Conservation (phyloP, 2,113 vertebrate genomes). For the Pogona vitticeps region DNA sequence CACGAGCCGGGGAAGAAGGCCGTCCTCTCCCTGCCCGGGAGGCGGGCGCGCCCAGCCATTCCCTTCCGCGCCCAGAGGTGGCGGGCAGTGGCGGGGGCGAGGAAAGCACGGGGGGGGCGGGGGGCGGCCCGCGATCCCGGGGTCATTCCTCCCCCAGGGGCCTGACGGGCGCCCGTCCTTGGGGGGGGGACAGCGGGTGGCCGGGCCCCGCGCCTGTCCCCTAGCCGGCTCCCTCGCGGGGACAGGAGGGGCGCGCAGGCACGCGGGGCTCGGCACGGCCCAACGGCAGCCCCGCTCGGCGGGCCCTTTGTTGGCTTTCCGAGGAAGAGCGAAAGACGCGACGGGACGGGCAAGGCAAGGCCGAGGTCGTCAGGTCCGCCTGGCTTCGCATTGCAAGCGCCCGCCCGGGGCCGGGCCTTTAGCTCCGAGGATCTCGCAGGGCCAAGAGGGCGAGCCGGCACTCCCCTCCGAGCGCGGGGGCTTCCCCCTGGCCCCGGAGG, state of each 20-base stretch:
- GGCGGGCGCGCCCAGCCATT: too few relatives aligned
- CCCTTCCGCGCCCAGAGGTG: not conserved
- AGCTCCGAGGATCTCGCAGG: not conserved
- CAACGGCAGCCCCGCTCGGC: not conserved
- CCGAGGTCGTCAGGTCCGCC: conserved; percentile 8
- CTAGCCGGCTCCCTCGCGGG: not conserved
- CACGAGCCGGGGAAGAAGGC: too few relatives aligned
- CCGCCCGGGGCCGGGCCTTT: not conserved
- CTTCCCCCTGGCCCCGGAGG: not conserved
- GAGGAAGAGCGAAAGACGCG: too few relatives aligned
- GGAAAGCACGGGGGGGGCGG: not conserved
- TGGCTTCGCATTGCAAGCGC: not conserved
- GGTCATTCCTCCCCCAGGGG: too few relatives aligned
- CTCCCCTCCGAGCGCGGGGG: not conserved
- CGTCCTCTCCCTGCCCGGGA: not conserved
- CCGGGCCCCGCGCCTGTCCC: not conserved
- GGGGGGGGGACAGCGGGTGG: not conserved
- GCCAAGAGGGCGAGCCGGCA: not conserved
- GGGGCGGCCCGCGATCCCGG: too few relatives aligned
- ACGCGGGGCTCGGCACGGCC: conserved; percentile 14
- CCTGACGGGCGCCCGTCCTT: conserved; percentile 4
- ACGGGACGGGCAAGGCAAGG: too few relatives aligned
- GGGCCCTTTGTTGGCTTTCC: not conserved
- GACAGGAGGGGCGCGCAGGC: conserved; percentile 3
- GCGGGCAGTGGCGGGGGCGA: too few relatives aligned